phyloP scores from a whole-genome alignment of 2,888 invertebrate genomes.

The Prosopocoilus inquinatus region DNA sequence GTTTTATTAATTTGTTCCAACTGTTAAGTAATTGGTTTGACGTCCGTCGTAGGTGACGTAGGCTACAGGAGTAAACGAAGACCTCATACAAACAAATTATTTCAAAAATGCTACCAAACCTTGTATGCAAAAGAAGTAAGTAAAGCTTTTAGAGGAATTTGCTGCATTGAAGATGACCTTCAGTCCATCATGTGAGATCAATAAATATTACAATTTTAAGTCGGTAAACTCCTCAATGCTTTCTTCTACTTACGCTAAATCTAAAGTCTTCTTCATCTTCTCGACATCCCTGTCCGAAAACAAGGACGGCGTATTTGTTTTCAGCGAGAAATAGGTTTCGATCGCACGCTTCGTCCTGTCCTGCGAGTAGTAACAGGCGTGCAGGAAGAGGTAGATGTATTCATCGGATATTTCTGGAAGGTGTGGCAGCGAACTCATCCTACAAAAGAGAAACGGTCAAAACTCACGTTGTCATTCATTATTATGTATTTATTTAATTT shows the following conservation, averaged over 20 bases:
- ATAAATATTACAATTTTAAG: neutral
- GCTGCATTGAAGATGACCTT: too few relatives aligned
- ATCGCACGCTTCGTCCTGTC: conserved; percentile 53
- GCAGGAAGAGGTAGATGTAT: conserved; percentile 63
- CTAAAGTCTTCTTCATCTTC: conserved; percentile 56
- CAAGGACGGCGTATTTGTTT: conserved; percentile 58
- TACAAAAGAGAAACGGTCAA: conserved; percentile 30
- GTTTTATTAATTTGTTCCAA: too few relatives aligned
- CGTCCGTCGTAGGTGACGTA: too few relatives aligned
- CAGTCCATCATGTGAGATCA: too few relatives aligned
- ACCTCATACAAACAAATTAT: too few relatives aligned
- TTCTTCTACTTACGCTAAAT: conserved; percentile 58
- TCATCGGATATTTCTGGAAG: conserved; percentile 63
- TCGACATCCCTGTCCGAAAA: conserved; percentile 60
- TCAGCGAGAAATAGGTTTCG: conserved; percentile 57
- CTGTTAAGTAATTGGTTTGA: too few relatives aligned
- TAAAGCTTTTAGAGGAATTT: too few relatives aligned
- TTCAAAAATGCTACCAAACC: too few relatives aligned
- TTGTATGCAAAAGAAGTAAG: too few relatives aligned
- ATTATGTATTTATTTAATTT: too few relatives aligned
- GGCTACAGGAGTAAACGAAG: too few relatives aligned
- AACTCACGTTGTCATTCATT: too few relatives aligned
- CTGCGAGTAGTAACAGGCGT: conserved; percentile 56
- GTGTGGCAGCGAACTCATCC: conserved; percentile 62
- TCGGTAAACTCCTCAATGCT: neutral